Conservation (phyloP, 1,140 invertebrate species). For the Sycophila sp. region DNA sequence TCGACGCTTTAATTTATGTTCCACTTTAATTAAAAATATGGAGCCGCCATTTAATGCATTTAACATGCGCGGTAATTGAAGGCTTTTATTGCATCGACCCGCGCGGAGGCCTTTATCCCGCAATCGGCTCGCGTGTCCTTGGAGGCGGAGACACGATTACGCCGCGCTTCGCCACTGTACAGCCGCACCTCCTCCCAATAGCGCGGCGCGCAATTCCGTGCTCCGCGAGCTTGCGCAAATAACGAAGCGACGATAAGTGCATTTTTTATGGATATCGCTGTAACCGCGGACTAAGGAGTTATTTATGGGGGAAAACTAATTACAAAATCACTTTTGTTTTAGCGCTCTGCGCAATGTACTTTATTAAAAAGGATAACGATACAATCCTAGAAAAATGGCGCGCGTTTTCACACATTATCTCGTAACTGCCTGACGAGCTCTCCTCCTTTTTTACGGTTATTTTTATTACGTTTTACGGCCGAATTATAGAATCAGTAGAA, state of each 20-base stretch:
- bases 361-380: too few species aligned
- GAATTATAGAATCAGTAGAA: too few species aligned
- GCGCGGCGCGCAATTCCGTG: too few species aligned
- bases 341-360: too few species aligned
- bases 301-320: conserved; percentile 24
- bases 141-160: conserved; percentile 21
- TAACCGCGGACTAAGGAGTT: background rate
- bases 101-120: conserved; percentile 9
- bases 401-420: too few species aligned
- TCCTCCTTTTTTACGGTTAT: too few species aligned
- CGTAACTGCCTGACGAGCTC: too few species aligned
- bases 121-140: conserved; percentile 14
- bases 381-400: too few species aligned
- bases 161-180: conserved; percentile 26
- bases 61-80: conserved; percentile 30
- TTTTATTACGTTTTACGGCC: too few species aligned
- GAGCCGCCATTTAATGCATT: conserved; percentile 22
- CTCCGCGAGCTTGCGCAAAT: conserved; percentile 27
- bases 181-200: background rate
- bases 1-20: conserved; percentile 36
- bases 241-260: conserved; percentile 29
- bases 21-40: conserved; percentile 36
- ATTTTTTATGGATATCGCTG: conserved; percentile 23
- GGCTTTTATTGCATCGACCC: conserved; percentile 19
- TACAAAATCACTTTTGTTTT: conserved; percentile 1